Conservation (phyloP, 2,888 invertebrate species). For the Ptilodon capucinus region DNA sequence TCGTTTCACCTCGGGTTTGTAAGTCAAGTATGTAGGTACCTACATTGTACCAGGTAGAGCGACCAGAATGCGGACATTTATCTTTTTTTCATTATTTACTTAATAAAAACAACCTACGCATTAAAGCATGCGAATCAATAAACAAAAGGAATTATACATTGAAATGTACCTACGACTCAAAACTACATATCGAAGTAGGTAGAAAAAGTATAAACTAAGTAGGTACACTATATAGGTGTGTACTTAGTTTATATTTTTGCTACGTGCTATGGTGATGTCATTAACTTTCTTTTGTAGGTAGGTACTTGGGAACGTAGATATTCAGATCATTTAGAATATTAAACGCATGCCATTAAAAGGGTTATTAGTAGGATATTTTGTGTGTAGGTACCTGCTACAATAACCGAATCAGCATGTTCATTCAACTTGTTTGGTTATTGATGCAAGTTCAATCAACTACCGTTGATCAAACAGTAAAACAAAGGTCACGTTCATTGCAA, state of each 20-base stretch:
- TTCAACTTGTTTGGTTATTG: too few relatives aligned
- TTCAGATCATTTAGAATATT: too few relatives aligned
- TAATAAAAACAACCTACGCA: neutral
- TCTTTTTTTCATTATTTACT: neutral
- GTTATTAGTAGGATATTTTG: too few relatives aligned
- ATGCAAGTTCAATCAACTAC: neutral
- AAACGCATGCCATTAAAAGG: too few relatives aligned
- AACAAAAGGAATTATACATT: neutral
- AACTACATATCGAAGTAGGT: too few relatives aligned
- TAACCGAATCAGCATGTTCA: neutral
- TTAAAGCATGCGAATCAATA: neutral
- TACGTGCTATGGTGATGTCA: neutral
- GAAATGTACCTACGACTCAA: too few relatives aligned
- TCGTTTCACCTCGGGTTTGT: neutral
- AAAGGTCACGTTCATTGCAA: constrained; percentile 11
- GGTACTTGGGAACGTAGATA: too few relatives aligned
- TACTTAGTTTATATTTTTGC: too few relatives aligned
- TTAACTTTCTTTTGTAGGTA: too few relatives aligned
- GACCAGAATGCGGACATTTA: neutral
- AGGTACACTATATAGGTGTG: too few relatives aligned
- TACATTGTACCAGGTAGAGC: neutral
- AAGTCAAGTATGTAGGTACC: neutral
- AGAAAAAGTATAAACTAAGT: too few relatives aligned
- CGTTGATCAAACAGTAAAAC: neutral
- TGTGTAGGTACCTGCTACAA: too few relatives aligned